These are phyloP conservation scores for Lamprotornis superbus DNA, from an alignment of 2,113 vertebrate species.

Conservation along the genomic window DNA sequence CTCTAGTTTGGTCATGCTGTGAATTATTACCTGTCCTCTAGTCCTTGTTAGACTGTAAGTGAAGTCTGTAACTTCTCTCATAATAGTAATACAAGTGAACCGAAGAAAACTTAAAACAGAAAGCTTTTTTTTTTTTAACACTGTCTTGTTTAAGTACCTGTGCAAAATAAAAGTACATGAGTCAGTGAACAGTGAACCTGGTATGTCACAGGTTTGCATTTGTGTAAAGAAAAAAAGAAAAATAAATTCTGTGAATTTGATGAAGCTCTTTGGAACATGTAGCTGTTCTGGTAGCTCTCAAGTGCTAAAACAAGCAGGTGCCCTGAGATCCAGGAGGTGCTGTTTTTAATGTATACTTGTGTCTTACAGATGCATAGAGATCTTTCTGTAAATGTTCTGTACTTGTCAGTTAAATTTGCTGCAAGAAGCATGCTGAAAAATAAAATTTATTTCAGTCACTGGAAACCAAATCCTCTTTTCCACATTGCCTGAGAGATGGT, in stretches of 20 bases:
- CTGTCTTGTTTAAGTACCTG: neutral
- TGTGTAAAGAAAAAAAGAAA: neutral
- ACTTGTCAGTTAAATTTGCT: neutral
- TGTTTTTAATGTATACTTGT: neutral
- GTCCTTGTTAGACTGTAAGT: neutral
- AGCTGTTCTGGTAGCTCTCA: neutral
- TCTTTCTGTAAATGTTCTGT: neutral
- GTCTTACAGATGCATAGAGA: neutral
- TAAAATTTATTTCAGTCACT: neutral
- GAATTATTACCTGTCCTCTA: neutral
- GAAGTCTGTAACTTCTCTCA: neutral
- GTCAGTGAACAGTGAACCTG: neutral
- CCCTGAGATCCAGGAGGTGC: neutral
- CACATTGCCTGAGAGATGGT: fast-evolving
- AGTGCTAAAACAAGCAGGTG: neutral
- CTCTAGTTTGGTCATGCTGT: neutral
- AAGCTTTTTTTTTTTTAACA: neutral
- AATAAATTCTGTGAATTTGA: neutral
- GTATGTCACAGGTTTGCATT: neutral
- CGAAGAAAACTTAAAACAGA: neutral
- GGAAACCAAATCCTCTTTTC: neutral
- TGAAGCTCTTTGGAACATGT: neutral
- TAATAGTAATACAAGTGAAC: neutral
- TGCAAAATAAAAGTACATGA: neutral
- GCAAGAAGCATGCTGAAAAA: neutral